Evolutionary conservation across 2,888 invertebrate species (phyloP).

Genomic region (Drosophila sordidapex): DNA sequence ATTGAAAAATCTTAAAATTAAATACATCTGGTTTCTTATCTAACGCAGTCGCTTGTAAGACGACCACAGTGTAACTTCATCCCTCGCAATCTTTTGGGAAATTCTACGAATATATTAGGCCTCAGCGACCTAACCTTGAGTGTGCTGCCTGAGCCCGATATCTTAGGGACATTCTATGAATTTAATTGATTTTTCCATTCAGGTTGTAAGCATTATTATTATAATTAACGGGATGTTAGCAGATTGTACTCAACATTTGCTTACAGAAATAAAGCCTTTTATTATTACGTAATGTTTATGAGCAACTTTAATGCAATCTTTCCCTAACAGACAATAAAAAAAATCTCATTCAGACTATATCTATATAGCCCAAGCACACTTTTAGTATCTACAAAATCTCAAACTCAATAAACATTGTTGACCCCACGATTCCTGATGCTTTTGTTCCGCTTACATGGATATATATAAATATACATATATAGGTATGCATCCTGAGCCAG

Average conservation of each 20-base stretch:
- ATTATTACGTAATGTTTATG: neutral
- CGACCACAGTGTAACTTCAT: too few species aligned
- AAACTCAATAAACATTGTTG: slow-evolving; percentile 31
- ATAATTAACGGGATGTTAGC: neutral
- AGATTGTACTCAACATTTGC: too few species aligned
- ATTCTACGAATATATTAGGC: too few species aligned
- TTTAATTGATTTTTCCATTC: neutral
- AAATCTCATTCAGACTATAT: slow-evolving; percentile 3
- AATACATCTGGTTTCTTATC: too few species aligned
- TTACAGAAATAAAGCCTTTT: neutral
- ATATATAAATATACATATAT: slow-evolving; percentile 15
- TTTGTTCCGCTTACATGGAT: neutral
- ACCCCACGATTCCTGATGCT: slow-evolving; percentile 19
- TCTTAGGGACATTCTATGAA: neutral
- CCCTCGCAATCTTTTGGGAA: too few species aligned
- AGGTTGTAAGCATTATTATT: neutral
- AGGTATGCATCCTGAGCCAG: slow-evolving; percentile 15
- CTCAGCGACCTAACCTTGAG: too few species aligned
- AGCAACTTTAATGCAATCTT: neutral
- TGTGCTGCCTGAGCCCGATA: too few species aligned
- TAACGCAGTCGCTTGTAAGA: too few species aligned
- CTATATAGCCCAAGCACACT: slow-evolving; percentile 10
- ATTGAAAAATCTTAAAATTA: too few species aligned
- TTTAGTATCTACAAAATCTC: slow-evolving; percentile 39
- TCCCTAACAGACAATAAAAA: slow-evolving; percentile 7